These are phyloP conservation scores for Fragum whitleyi DNA, from an alignment of 2,888 invertebrate species.

Conservation along the genomic window DNA sequence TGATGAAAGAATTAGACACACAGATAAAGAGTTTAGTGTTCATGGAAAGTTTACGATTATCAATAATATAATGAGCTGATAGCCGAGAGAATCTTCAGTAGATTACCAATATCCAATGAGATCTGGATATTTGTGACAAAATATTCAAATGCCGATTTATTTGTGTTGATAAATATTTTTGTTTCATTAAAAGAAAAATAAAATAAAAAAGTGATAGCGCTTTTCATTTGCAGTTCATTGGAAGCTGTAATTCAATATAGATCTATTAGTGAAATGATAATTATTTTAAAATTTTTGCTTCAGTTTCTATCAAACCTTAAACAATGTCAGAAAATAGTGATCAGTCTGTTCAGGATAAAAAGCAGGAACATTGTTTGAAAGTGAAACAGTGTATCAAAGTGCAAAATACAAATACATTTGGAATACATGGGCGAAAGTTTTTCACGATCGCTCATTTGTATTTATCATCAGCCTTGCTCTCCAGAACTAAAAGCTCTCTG, in stretches of 20 bases:
- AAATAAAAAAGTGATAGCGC: not conserved
- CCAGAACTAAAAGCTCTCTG: constrained; percentile 39
- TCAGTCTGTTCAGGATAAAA: not conserved
- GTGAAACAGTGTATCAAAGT: constrained; percentile 74
- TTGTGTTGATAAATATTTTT: not conserved
- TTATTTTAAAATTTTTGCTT: no score
- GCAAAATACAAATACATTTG: constrained; percentile 57
- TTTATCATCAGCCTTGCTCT: constrained; percentile 71
- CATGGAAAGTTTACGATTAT: not conserved
- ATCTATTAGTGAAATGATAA: no score
- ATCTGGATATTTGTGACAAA: not conserved
- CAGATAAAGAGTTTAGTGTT: not conserved
- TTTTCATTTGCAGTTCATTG: no score
- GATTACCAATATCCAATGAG: not conserved
- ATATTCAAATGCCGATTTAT: not conserved
- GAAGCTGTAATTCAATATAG: no score
- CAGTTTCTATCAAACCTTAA: no score
- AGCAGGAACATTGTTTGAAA: constrained; percentile 6
- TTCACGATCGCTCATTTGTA: constrained; percentile 77
- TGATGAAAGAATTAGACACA: no score
- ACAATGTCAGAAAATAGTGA: not conserved
- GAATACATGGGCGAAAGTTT: constrained; percentile 60
- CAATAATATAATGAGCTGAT: not conserved
- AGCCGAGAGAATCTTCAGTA: not conserved
- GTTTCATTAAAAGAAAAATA: no score